Evolutionary conservation across 2,888 invertebrate genomes (phyloP).

Genomic region (Himalopsyche kuldschensis): DNA sequence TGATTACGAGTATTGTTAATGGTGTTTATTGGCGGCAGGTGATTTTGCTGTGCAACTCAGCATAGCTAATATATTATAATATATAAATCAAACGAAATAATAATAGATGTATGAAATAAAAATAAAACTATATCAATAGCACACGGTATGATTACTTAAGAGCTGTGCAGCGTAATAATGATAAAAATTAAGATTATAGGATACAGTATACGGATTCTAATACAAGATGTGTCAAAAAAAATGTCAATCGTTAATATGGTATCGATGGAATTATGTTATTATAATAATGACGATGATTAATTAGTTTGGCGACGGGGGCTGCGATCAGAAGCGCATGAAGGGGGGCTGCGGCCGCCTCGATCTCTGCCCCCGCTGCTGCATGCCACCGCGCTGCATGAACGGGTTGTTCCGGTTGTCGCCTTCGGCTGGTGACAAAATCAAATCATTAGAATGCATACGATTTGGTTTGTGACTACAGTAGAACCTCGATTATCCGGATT

Average conservation of each 20-base stretch:
- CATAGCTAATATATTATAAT: neutral
- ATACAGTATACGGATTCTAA: neutral
- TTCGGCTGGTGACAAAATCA: neutral
- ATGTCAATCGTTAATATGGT: neutral
- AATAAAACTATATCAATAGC: neutral
- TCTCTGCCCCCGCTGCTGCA: constrained; percentile 15
- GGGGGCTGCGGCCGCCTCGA: constrained; percentile 18
- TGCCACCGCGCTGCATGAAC: constrained; percentile 21
- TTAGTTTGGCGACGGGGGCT: neutral
- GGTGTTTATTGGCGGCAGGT: too few relatives aligned
- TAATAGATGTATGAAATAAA: neutral
- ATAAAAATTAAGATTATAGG: neutral
- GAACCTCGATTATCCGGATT: too few relatives aligned
- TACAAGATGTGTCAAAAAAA: neutral
- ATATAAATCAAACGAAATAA: neutral
- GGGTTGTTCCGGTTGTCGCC: constrained; percentile 15
- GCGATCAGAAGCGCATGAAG: constrained; percentile 25
- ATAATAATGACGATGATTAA: neutral
- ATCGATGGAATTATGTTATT: neutral
- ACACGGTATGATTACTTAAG: too few relatives aligned
- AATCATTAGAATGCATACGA: neutral
- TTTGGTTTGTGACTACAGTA: too few relatives aligned
- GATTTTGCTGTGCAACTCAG: neutral
- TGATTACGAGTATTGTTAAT: too few relatives aligned
- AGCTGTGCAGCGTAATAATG: neutral